phyloP scores from a whole-genome alignment of 2,797 vertebrate genomes.

The Mormyrops attenuatus region DNA sequence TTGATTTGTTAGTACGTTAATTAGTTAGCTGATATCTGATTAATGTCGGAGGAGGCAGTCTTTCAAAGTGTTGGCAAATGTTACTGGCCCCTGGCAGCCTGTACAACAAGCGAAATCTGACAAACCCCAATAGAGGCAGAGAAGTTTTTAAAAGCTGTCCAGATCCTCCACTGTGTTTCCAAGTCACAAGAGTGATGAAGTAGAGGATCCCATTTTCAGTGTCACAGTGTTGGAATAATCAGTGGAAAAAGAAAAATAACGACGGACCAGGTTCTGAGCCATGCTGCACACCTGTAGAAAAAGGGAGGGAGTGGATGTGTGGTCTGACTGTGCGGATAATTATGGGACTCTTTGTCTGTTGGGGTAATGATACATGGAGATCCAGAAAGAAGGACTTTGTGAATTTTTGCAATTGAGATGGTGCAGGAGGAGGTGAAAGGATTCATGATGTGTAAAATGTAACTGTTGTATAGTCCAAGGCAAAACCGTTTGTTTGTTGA shows the following conservation, averaged over 20 bases:
- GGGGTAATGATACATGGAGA: background rate
- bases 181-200: background rate
- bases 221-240: background rate
- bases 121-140: background rate
- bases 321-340: background rate
- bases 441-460: background rate
- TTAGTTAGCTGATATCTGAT: background rate
- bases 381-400: background rate
- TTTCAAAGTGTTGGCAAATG: background rate
- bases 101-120: background rate
- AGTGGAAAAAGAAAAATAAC: background rate
- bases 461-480: background rate
- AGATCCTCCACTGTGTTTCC: background rate
- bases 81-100: background rate
- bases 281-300: background rate
- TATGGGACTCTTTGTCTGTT: background rate
- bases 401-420: background rate
- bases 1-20: background rate
- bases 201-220: background rate
- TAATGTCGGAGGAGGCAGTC: background rate
- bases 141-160: background rate
- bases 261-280: background rate
- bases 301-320: background rate
- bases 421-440: background rate
- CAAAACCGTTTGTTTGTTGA: background rate